Percentiles rank a stretch among this genome's conserved stretches.
phyloP scores from a whole-genome alignment of 53 echinoderm and acorn worm species.

The Temnopleurus reevesii region DNA sequence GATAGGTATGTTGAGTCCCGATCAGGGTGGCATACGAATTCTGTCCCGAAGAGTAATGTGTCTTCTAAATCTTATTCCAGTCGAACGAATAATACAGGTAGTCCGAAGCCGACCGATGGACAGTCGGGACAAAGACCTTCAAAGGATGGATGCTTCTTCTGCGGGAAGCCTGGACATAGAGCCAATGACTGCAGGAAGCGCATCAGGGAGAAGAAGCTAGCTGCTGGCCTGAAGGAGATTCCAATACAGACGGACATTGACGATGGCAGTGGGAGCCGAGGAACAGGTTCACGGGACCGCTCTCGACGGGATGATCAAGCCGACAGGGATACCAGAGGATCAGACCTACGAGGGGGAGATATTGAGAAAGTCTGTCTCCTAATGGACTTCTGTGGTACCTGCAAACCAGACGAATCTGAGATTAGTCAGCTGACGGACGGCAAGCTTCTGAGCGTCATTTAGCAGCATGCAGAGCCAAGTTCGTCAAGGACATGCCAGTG shows the following conservation, averaged over 20 bases:
- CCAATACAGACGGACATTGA: background rate
- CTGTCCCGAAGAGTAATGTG: background rate
- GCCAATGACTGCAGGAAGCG: conserved; percentile 27
- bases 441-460: background rate
- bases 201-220: background rate
- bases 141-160: conserved; percentile 16
- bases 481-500: conserved; percentile 36
- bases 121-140: background rate
- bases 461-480: conserved; percentile 13
- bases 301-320: background rate
- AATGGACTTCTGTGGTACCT: background rate
- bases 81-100: background rate
- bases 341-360: background rate
- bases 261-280: background rate
- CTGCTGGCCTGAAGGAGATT: background rate
- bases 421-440: too few relatives aligned
- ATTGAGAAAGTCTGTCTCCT: background rate
- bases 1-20: conserved; percentile 53
- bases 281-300: background rate
- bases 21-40: conserved; percentile 36
- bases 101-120: background rate
- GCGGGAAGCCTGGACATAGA: conserved; percentile 36
- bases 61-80: background rate
- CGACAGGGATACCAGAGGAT: background rate
- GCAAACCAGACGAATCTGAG: too few relatives aligned